These are phyloP conservation scores for Hexactinellida sp. DNA, from an alignment of 37 sponge, comb jelly and placozoan species.

Conservation along the genomic window DNA sequence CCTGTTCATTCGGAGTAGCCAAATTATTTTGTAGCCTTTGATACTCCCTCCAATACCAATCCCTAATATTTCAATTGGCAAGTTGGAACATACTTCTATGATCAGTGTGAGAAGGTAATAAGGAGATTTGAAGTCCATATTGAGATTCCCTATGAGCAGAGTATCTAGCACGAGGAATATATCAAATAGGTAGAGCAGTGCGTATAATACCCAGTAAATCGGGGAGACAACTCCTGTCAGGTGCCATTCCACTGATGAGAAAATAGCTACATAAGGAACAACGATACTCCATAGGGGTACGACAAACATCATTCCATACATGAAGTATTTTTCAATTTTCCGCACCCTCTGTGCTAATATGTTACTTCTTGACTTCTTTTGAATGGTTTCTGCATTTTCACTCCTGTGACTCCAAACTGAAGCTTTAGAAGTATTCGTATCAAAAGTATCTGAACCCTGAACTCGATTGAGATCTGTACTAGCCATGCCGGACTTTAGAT, in stretches of 20 bases:
- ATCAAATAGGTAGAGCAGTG: conserved; percentile 46
- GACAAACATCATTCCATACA: neutral
- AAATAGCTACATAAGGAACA: neutral
- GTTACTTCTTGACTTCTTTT: neutral
- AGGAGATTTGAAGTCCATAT: conserved; percentile 31
- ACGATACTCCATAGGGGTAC: neutral
- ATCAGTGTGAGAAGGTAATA: neutral
- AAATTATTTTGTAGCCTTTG: conserved; percentile 24
- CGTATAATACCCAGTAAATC: conserved; percentile 3
- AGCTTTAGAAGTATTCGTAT: neutral
- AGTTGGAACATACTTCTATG: conserved; percentile 37
- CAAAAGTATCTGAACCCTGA: neutral
- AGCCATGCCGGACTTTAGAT: neutral
- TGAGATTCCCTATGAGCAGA: conserved; percentile 33
- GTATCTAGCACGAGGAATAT: conserved; percentile 38
- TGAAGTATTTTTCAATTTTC: neutral
- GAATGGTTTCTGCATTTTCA: neutral
- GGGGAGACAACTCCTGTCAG: neutral
- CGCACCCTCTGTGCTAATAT: neutral
- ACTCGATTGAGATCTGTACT: neutral
- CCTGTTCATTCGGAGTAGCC: conserved; percentile 42
- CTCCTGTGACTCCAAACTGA: neutral
- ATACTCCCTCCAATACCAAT: conserved; percentile 17
- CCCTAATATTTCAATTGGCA: conserved; percentile 44
- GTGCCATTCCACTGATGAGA: conserved; percentile 11